A percentile compares a stretch with the other conserved stretches of the same genome.
These are phyloP conservation scores for Pteropus alecto DNA, from an alignment of 2,113 vertebrate species.

Conservation along the genomic window DNA sequence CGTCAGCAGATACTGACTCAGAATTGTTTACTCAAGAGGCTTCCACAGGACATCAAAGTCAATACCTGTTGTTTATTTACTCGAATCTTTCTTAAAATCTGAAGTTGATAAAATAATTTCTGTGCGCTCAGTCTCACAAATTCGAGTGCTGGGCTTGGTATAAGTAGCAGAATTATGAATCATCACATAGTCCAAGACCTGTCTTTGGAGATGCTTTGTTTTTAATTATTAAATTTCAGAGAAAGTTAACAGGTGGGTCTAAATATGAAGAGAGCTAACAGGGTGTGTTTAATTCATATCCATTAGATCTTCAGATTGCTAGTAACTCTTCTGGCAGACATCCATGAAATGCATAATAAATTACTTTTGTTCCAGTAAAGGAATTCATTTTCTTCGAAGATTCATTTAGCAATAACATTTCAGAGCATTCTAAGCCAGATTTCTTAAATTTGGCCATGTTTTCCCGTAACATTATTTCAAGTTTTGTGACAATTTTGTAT, in stretches of 20 bases:
- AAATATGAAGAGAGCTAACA: slow-evolving; percentile 61
- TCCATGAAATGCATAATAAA: slow-evolving; percentile 82
- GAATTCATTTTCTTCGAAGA: slow-evolving; percentile 82
- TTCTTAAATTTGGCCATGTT: slow-evolving; percentile 78
- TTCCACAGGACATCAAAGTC: not conserved
- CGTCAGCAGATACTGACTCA: not conserved
- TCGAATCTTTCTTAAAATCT: slow-evolving; percentile 69
- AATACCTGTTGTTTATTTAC: not conserved
- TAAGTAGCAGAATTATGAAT: not conserved
- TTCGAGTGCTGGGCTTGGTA: not conserved
- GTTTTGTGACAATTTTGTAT: slow-evolving; percentile 78
- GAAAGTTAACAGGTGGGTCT: slow-evolving; percentile 58
- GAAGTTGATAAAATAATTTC: slow-evolving; percentile 49
- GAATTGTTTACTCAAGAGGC: not conserved
- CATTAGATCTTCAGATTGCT: slow-evolving; percentile 79
- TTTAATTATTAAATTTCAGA: slow-evolving; percentile 11
- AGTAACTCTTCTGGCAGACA: slow-evolving; percentile 80
- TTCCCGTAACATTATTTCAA: slow-evolving; percentile 77
- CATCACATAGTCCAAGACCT: slow-evolving; percentile 33
- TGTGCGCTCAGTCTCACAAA: not conserved
- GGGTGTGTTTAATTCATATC: slow-evolving; percentile 77
- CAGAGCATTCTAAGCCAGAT: slow-evolving; percentile 80
- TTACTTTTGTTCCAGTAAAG: slow-evolving; percentile 82
- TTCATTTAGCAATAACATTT: slow-evolving; percentile 83
- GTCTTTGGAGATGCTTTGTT: not conserved